Conservation (phyloP, 2,113 vertebrate species). For the Cavia aperea region DNA sequence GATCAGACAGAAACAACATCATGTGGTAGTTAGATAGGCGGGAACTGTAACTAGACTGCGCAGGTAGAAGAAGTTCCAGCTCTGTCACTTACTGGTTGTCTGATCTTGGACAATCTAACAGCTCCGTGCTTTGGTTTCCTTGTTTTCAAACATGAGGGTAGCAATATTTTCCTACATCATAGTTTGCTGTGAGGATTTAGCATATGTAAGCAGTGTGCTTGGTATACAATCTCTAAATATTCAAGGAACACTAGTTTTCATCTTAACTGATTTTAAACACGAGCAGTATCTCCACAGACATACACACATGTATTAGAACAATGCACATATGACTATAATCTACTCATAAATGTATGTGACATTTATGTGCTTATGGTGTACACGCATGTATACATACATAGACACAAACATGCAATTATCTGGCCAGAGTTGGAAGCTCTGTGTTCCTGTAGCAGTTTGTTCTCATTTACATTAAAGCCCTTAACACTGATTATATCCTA, state of each 20-base stretch:
- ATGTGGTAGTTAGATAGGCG: not conserved
- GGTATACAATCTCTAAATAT: not conserved
- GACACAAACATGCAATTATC: not conserved
- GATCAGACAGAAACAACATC: not conserved
- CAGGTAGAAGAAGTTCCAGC: not conserved
- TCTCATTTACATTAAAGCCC: not conserved
- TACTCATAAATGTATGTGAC: not conserved
- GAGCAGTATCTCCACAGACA: not conserved
- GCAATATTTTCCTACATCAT: not conserved
- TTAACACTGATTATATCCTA: not conserved
- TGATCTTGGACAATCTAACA: not conserved
- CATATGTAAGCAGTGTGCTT: not conserved
- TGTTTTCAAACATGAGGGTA: not conserved
- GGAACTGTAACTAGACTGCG: not conserved
- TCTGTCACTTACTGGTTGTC: not conserved
- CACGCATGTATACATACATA: not conserved
- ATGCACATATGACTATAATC: not conserved
- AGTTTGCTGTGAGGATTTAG: slow-evolving; percentile 3
- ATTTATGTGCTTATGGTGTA: not conserved
- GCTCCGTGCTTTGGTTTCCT: not conserved
- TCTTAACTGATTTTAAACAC: not conserved
- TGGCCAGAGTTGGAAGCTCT: not conserved
- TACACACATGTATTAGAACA: not conserved
- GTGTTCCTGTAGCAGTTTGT: not conserved
- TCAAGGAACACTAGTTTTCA: not conserved